A percentile compares a stretch with the other conserved stretches of the same genome.
Conservation (phyloP, 2,888 invertebrate genomes). For the Zelleria hepariella region DNA sequence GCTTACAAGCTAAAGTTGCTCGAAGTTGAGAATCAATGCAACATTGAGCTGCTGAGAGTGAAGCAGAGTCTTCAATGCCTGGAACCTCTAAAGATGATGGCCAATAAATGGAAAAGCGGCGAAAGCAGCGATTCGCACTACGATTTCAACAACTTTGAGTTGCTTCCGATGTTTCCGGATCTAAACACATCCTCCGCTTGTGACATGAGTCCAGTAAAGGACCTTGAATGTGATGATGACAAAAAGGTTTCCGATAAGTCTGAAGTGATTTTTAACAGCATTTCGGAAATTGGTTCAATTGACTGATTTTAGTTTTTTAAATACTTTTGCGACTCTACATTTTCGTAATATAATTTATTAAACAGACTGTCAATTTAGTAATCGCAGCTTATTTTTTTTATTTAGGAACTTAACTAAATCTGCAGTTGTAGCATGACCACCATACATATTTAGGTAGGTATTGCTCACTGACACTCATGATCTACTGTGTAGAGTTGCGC, state of each 20-base stretch:
- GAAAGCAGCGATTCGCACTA: conserved; percentile 27
- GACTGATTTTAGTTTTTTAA: neutral
- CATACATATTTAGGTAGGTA: too few relatives aligned
- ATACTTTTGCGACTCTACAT: neutral
- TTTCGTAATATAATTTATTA: too few relatives aligned
- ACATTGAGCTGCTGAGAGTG: conserved; percentile 54
- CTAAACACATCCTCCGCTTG: conserved; percentile 29
- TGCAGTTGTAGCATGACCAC: too few relatives aligned
- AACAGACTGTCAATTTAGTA: too few relatives aligned
- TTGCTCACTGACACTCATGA: too few relatives aligned
- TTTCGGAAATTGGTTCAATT: neutral
- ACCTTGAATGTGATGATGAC: conserved; percentile 20
- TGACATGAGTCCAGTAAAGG: conserved; percentile 27
- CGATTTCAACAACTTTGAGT: conserved; percentile 42
- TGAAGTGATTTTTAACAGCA: neutral
- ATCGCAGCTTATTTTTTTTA: too few relatives aligned
- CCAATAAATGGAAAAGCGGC: conserved; percentile 46
- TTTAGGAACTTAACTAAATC: too few relatives aligned
- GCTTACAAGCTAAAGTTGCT: conserved; percentile 53
- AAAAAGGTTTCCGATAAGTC: neutral
- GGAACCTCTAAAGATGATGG: conserved; percentile 54
- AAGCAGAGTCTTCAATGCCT: conserved; percentile 62
- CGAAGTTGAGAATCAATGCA: conserved; percentile 65
- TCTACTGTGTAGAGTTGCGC: too few relatives aligned
- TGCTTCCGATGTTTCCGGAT: conserved; percentile 50